Percentiles rank a stretch among this genome's conserved stretches.
These are phyloP conservation scores for Acridotheres tristis DNA, from an alignment of 2,797 vertebrate genomes.

Conservation along the genomic window DNA sequence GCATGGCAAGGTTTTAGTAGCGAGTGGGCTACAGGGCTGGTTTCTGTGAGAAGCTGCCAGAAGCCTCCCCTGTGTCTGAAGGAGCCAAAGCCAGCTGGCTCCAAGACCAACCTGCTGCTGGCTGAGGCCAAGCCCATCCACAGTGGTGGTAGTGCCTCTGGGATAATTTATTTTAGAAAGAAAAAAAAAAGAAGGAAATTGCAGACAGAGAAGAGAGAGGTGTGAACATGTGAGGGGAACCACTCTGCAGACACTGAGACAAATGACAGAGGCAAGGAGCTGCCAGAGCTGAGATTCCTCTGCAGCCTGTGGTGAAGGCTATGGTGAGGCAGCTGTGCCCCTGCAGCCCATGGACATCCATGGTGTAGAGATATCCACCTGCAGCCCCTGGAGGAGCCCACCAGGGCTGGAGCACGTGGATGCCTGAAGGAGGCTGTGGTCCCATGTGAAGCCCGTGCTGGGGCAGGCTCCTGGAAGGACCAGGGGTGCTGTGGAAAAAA, in stretches of 20 bases:
- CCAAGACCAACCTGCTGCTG: neutral
- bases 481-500: neutral
- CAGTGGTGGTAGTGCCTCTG: neutral
- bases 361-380: neutral
- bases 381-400: neutral
- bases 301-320: neutral
- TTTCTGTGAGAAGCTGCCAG: neutral
- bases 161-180: neutral
- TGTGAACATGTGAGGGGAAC: neutral
- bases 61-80: rapidly evolving
- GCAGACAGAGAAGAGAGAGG: neutral
- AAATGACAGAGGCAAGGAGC: neutral
- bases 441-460: neutral
- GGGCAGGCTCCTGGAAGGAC: neutral
- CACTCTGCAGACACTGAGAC: neutral
- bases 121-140: neutral
- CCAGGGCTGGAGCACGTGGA: rapidly evolving
- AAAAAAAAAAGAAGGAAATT: neutral
- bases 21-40: neutral
- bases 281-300: neutral
- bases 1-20: neutral
- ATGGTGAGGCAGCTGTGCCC: neutral
- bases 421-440: neutral
- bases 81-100: neutral
- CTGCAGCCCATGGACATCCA: neutral